Evolutionary conservation across 2,888 invertebrate species (phyloP), one percentile per base, ranked within the genome.

Genomic region (Eilema depressum): DNA sequence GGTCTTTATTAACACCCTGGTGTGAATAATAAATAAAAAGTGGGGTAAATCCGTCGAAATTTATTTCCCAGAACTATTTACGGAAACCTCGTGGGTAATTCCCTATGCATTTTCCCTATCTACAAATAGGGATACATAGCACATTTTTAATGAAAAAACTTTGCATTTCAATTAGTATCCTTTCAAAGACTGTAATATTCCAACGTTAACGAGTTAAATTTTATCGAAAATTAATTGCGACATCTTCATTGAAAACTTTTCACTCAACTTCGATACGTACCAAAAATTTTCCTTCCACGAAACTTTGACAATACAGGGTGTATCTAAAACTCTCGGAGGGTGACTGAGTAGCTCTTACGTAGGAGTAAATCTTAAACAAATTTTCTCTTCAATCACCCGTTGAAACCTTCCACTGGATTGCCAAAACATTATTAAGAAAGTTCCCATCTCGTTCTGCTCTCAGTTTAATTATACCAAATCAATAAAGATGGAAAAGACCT

Each of bases 191-290:
- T 90, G 91, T 92, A 92, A 93, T 92, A 93, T 93, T 88, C 88
- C 86, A 90, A 91, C 91, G 93, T 93, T 94, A 94, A 94, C 93
- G 94, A 93, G 93, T 92, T 91, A 91, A 93, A 94, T 93, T 94
- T 93, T 92, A 94, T 93, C 92, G 93, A 93, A 94, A 94, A 95
- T 94, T 95, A 95, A 94, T 95, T 94, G 93, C 93, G 92, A 94
- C 94, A 92, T 93, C 93, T 94, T 92, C 93, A 92, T 92, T 91
- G 92, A 90, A 93, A 94, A 95, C 86, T 93, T 92, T 89, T 87
- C 86, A 89, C 88, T 91, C 85, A 89, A 92, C 88, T 93, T 92
- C 90, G 90, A 90, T 92, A 91, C 91, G 91, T 91, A 91, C 91
- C 90, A 88, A 91, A 41, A 90, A 92, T 90, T 93, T 92, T 89